phyloP scores from a whole-genome alignment of 1,140 invertebrate species.

The Apis mellifera region Amel_HAv3.1 CM009940.2:1238501-1239000 shows the following conservation, averaged over 20 bases:
- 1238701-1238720: constrained; percentile 69
- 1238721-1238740: constrained; percentile 62
- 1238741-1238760: constrained; percentile 54
- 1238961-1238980: background rate
- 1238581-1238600: constrained; percentile 68
- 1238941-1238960: background rate
- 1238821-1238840: background rate
- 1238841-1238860: background rate
- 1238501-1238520: constrained; percentile 70
- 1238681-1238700: constrained; percentile 54
- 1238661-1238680: constrained; percentile 16
- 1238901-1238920: background rate
- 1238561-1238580: constrained; percentile 60
- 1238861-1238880: constrained; percentile 7
- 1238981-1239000: background rate
- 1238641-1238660: constrained; percentile 51
- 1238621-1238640: constrained; percentile 9
- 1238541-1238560: background rate
- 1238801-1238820: background rate
- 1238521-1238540: constrained; percentile 36
- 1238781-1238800: constrained; percentile 36
- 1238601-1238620: constrained; percentile 59
- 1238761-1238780: constrained; percentile 58
- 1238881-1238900: background rate
- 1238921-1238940: background rate